Conservation (phyloP, 1,140 invertebrate species). For the Chrysoperla carnea region DNA sequence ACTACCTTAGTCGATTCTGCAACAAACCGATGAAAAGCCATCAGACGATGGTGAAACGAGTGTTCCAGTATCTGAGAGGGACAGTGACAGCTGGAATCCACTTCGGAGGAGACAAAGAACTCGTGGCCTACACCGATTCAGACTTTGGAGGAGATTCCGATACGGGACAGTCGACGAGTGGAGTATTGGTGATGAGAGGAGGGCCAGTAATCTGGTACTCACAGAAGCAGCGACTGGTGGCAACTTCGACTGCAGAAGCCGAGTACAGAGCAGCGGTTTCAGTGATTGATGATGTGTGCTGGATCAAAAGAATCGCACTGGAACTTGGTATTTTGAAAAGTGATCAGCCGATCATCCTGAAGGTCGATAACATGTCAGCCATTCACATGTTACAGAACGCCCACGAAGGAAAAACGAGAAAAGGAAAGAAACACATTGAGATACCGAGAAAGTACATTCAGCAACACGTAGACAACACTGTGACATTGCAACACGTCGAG, state of each 20-base stretch:
- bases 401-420: no score
- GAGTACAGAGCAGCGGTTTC: constrained; percentile 6
- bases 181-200: background rate
- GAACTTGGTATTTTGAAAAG: constrained; percentile 6
- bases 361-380: constrained; percentile 8
- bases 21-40: constrained; percentile 12
- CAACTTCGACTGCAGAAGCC: no score
- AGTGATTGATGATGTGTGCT: constrained; percentile 8
- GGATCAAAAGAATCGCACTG: constrained; percentile 5
- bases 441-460: no score
- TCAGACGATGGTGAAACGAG: constrained; percentile 15
- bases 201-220: background rate
- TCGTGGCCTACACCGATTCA: constrained; percentile 7
- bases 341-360: constrained; percentile 6
- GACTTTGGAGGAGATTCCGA: background rate
- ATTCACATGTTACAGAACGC: constrained; percentile 9
- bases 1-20: constrained; percentile 13
- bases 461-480: no score
- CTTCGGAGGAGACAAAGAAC: constrained; percentile 5
- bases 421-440: no score
- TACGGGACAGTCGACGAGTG: background rate
- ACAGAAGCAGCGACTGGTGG: no score
- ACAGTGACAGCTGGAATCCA: constrained; percentile 11
- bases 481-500: no score
- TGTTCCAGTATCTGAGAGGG: constrained; percentile 16